Percentiles rank a stretch among this genome's conserved stretches.
These are phyloP conservation scores for Thereva unica DNA, from an alignment of 2,888 invertebrate species.

Conservation along the genomic window DNA sequence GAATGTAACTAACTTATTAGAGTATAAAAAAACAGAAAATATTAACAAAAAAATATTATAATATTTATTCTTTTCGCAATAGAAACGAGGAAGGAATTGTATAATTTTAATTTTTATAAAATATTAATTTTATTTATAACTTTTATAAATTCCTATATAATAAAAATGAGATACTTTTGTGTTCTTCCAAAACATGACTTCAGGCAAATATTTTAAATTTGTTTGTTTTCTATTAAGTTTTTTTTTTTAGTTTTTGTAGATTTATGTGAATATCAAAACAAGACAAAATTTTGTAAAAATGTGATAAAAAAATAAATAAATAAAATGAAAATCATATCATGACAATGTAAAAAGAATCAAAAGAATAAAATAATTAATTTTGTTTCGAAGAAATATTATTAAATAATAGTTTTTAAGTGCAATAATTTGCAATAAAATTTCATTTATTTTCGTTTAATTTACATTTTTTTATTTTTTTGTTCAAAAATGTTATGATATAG, in stretches of 20 bases:
- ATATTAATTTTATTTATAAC: neutral
- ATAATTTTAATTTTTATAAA: too few species aligned
- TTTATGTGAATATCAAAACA: neutral
- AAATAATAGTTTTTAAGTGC: constrained; percentile 25
- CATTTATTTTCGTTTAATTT: neutral
- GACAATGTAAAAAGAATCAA: constrained; percentile 17
- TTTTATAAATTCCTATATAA: neutral
- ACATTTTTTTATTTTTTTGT: neutral
- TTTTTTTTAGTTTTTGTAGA: neutral
- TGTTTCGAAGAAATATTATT: neutral
- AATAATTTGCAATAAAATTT: constrained; percentile 34
- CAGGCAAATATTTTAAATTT: too few species aligned
- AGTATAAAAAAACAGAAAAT: too few species aligned
- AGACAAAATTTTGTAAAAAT: constrained; percentile 9
- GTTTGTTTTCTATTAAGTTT: neutral
- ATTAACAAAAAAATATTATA: too few species aligned
- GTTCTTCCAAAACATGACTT: neutral
- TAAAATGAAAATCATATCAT: constrained; percentile 32
- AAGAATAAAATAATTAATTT: neutral
- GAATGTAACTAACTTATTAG: too few species aligned
- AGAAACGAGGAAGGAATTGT: too few species aligned
- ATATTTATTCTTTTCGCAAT: too few species aligned
- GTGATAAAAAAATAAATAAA: constrained; percentile 17
- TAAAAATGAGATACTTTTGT: neutral
- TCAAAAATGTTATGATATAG: constrained; percentile 9